phyloP scores from a whole-genome alignment of 2,113 vertebrate species.

The Meleagris gallopavo region DNA sequence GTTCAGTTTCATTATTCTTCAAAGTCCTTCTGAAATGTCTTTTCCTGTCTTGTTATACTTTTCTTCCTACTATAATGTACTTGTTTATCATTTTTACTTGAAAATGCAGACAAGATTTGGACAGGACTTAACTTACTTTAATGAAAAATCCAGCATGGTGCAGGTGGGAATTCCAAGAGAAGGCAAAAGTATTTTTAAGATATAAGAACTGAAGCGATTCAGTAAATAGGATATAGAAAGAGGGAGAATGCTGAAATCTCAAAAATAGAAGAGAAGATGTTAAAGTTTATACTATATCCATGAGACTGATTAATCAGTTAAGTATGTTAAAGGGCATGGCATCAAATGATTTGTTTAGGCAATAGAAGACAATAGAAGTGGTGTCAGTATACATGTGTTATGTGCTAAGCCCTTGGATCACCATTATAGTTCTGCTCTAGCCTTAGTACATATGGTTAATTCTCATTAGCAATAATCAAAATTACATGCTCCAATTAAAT shows the following conservation, averaged over 20 bases:
- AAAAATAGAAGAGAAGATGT: neutral
- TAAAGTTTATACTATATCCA: neutral
- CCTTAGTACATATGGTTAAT: conserved; percentile 46
- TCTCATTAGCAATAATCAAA: conserved; percentile 68
- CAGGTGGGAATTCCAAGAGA: neutral
- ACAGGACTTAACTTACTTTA: neutral
- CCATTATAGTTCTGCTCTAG: conserved; percentile 16
- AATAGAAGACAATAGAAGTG: conserved; percentile 21
- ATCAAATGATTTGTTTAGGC: conserved; percentile 16
- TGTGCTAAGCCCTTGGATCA: conserved; percentile 47
- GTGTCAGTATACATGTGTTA: conserved; percentile 43
- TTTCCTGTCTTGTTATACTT: neutral
- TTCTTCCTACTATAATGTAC: rapidly evolving
- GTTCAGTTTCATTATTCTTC: neutral
- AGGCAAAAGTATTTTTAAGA: neutral
- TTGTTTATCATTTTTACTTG: neutral
- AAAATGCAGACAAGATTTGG: neutral
- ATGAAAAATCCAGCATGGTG: neutral
- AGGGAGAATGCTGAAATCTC: neutral
- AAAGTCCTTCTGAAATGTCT: neutral
- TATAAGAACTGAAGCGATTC: neutral
- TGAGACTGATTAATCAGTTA: conserved; percentile 1
- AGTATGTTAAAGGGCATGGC: neutral
- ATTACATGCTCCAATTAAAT: conserved; percentile 60
- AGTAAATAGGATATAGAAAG: neutral